Evolutionary conservation across 2,113 vertebrate genomes (phyloP), one percentile per base, ranked within the genome.

Genomic region (Nyctereutes procyonoides): DNA sequence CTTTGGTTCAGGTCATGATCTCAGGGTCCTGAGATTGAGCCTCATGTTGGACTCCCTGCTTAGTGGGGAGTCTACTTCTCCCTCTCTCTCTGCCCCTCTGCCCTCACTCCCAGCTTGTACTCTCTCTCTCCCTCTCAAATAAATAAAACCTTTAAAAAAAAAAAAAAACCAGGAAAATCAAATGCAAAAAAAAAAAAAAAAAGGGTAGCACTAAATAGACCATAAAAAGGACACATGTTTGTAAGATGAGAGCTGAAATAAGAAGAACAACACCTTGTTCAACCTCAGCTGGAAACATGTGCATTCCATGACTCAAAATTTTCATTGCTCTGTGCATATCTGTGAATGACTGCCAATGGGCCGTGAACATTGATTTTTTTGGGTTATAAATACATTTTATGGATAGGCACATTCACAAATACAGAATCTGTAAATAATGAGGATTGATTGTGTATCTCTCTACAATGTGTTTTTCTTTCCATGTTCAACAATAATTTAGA

Each of bases 321-420:
- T 92, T 96, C 6, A 28, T 73, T 86, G 26, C 35, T 82, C 56
- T 38, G 19, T 71, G 74, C 35, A 11, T 77, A 73, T 63, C 67
- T 77, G 35, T 93, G 73, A 82, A 56, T 89, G 73, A 30, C 58
- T 28, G 53, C 67, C 55, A 73, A 83, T 60, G 22, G 16, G 56
- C 38, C 6, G 8, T 69, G 43, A 91, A 60, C 71, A 82, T 93
- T 92, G 74, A 93, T 92, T 81, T n/a, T 43, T 43, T 10, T 22
- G 48, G 53, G 58, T 81, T 88, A 86, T 22, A 73, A 76, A 91
- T 92, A 53, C 11, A 81, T 82, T 88, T 87, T 89, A 48, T 80
- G 67, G 89, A 71, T 48, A 74, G 20, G 17, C 30, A 69, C 22
- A 80, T 35, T 92, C 17, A 63, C 32, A 95, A 93, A 83, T 90